phyloP scores from a whole-genome alignment of 2,113 vertebrate genomes.

The Aptenodytes patagonicus region DNA sequence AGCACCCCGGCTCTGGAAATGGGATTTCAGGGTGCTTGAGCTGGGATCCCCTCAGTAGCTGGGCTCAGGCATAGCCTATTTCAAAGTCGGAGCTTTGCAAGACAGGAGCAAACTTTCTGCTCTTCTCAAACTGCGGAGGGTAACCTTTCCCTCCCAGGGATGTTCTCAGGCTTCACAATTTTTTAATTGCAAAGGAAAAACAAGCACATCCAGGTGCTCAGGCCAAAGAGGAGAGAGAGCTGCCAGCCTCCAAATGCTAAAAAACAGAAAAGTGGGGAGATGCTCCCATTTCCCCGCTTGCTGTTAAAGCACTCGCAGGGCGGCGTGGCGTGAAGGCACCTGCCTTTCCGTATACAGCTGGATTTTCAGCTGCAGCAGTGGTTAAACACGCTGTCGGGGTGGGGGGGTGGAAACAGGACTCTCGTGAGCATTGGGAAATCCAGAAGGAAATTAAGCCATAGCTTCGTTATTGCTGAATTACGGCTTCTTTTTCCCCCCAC shows the following conservation, averaged over 20 bases:
- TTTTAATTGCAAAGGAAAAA: neutral
- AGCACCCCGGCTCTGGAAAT: neutral
- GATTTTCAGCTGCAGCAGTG: neutral
- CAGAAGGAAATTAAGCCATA: neutral
- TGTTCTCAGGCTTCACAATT: neutral
- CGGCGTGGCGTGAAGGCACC: rapidly evolving
- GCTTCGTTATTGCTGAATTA: neutral
- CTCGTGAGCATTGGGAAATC: neutral
- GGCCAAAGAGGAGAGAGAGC: neutral
- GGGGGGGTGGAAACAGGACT: rapidly evolving
- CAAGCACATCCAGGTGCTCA: neutral
- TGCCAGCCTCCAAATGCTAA: neutral
- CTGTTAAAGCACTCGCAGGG: neutral
- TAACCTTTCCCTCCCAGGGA: neutral
- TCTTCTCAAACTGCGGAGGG: neutral
- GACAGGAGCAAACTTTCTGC: neutral
- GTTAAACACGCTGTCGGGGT: rapidly evolving
- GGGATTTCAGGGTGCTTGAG: neutral
- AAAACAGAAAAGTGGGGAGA: neutral
- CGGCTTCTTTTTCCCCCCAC: rapidly evolving
- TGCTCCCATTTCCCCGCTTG: neutral
- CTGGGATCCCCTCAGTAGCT: neutral
- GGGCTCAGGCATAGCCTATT: neutral
- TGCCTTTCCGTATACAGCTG: neutral
- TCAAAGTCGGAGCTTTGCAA: neutral